Percentiles rank a stretch among this genome's conserved stretches.
Conservation (phyloP, 2,113 vertebrate species). For the Sturnus vulgaris region DNA sequence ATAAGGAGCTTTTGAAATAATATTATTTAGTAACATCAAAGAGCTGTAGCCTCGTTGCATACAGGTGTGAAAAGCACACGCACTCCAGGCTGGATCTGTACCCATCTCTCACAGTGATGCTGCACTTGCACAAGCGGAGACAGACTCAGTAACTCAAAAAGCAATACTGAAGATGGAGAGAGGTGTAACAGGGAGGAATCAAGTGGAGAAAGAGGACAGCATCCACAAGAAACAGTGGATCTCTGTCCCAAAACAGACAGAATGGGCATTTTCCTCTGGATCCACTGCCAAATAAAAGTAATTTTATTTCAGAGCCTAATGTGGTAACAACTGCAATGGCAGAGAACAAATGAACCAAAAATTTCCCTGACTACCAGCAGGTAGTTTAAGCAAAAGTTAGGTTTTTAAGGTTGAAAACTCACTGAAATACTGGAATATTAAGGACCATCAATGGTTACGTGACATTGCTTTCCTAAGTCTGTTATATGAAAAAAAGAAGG, state of each 20-base stretch:
- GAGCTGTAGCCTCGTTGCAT: fast-evolving
- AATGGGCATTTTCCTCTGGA: not conserved
- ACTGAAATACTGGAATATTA: not conserved
- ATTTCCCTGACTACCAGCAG: not conserved
- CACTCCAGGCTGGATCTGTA: not conserved
- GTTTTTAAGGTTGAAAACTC: not conserved
- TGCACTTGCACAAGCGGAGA: not conserved
- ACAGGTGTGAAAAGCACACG: fast-evolving
- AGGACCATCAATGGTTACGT: not conserved
- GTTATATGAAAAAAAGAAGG: not conserved
- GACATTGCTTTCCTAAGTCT: not conserved
- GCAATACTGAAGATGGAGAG: not conserved
- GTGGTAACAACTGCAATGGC: not conserved
- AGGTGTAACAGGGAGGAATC: fast-evolving
- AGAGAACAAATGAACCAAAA: not conserved
- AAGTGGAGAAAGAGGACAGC: not conserved
- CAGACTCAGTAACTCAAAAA: not conserved
- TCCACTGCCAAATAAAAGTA: not conserved
- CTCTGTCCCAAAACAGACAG: not conserved
- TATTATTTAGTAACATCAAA: not conserved
- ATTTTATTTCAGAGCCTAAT: not conserved
- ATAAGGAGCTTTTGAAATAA: constrained; percentile 7
- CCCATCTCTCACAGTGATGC: fast-evolving
- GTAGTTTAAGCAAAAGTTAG: not conserved
- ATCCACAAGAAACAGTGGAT: not conserved